Evolutionary conservation across 2,888 invertebrate species (phyloP), one percentile per base, ranked within the genome.

Genomic region (Leptinotarsa tumamoca): DNA sequence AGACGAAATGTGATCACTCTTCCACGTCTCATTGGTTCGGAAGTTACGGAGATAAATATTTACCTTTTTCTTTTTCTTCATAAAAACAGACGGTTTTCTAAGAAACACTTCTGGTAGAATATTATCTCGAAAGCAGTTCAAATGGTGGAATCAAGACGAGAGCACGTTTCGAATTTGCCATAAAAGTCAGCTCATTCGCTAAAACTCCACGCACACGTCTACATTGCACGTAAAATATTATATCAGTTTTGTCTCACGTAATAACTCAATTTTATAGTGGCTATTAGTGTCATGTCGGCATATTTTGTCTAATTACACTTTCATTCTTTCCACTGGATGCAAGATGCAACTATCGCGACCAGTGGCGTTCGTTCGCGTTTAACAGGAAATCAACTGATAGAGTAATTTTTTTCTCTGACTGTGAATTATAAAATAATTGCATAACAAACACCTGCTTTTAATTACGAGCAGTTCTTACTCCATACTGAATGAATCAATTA

Each of bases 201-300:
- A 58, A 21, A 21, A 58, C 58, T 58, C 14, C 23, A 58, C 58
- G 27, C 27, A 63, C 33, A 21, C 21, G 43, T 70, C 56, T 58
- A 58, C 18, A 13, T 50, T n/a, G 33, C n/a, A 68, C 27, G 54
- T 56, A 23, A 23, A 54, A 54, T 51, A 54, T 54, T 18, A 56
- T 68, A 68, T 54, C 68, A 70, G 43, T 51, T 56, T 70, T 56
- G 69, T 63, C 68, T 52, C 75, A 75, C 52, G 50, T 71, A 67
- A 56, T 75, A 75, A 71, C 67, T 71, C 61, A 71, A 49, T 71
- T 71, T 75, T 71, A 71, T 71, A 23, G 54, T 51, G 4, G 74
- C 43, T 49, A 61, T 74, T 71, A 74, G 67, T 74, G 74, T 74
- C 71, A 61, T 68, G 67, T 71, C 56, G 61, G 49, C 61, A 73